Evolutionary conservation across 2,888 invertebrate species (phyloP), one percentile per base, ranked within the genome.

Genomic region (Sericinus montela): DNA sequence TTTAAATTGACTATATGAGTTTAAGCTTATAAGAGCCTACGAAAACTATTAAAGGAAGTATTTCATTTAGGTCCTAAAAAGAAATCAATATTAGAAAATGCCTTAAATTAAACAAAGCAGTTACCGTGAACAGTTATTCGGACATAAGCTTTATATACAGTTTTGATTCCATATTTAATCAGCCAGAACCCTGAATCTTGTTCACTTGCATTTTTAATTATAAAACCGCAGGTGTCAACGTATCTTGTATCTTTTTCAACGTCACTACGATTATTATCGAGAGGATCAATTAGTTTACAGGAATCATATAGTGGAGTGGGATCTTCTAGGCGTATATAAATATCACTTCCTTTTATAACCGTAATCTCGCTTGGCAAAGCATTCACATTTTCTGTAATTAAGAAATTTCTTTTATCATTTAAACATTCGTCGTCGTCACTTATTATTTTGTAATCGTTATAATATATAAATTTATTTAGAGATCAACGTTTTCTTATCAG

Each of bases 41-140:
- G 19, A 19, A 19, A 3, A 19, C 19, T 5, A 19, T 19, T 2
- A 19, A 19, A 3, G 19, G 5, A 19, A 3, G 19, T 5, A 19
- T 19, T 19, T 19, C 5, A 5, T 19, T 2, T 19, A 19, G 19
- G 3, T 19, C 5, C 19, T 19, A 5, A 5, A 19, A 19, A 19
- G 19, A 3, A 35, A 34, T 25, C 11, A 15, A 40, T 42, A 41
- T 30, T 30, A 25, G 10, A 13, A 19, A 37, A 38, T 16, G 39
- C 19, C 11, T 11, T 41, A 42, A 30, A 25, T 38, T 25, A 32
- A 48, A 19, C 13, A 7, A 47, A 32, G 7, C 32, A 32, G 19
- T 77, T 75, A 83, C 80, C 78, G 54, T 59, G 55, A 14, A 83
- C 72, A 40, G 48, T 58, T 1, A 84, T 71, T 15, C 57, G 32